Evolutionary conservation across 2,888 invertebrate genomes (phyloP).

Genomic region (Cantharis lateralis): DNA sequence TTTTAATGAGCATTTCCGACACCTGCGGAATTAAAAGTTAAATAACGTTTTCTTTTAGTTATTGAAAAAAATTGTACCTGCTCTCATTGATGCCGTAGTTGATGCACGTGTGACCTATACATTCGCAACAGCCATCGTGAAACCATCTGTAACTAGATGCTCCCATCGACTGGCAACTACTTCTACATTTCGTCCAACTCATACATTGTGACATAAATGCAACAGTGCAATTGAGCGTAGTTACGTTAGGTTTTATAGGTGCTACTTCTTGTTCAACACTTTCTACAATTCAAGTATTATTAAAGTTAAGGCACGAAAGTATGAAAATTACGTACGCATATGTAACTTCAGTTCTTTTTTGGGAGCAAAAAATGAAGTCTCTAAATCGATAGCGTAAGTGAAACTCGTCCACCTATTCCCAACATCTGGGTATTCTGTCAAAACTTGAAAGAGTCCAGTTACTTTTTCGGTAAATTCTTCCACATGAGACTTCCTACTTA

Average conservation of each 20-base stretch:
- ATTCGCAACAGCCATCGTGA: slow-evolving; percentile 94
- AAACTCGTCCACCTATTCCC: slow-evolving; percentile 83
- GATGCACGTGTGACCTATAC: slow-evolving; percentile 85
- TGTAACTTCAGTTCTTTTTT: slow-evolving; percentile 70
- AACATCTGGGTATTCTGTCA: slow-evolving; percentile 78
- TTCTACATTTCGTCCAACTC: slow-evolving; percentile 85
- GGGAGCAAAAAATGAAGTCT: slow-evolving; percentile 66
- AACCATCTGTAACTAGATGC: slow-evolving; percentile 89
- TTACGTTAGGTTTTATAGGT: slow-evolving; percentile 63
- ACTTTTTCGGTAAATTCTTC: slow-evolving; percentile 83
- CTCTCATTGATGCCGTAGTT: slow-evolving; percentile 90
- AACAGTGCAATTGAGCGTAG: slow-evolving; percentile 83
- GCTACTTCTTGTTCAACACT: slow-evolving; percentile 67
- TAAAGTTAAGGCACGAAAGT: neutral
- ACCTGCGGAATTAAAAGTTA: slow-evolving; percentile 51
- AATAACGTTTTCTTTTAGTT: neutral
- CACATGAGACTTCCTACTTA: slow-evolving; percentile 82
- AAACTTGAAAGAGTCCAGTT: slow-evolving; percentile 80
- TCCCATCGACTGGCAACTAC: slow-evolving; percentile 82
- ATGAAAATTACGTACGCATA: slow-evolving; percentile 64
- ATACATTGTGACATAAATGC: slow-evolving; percentile 89
- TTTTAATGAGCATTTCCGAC: slow-evolving; percentile 65
- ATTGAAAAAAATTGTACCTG: slow-evolving; percentile 62
- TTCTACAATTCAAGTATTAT: slow-evolving; percentile 55
- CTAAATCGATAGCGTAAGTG: slow-evolving; percentile 78